phyloP scores from a whole-genome alignment of 2,797 vertebrate genomes.

The Phalanger gymnotis region DNA sequence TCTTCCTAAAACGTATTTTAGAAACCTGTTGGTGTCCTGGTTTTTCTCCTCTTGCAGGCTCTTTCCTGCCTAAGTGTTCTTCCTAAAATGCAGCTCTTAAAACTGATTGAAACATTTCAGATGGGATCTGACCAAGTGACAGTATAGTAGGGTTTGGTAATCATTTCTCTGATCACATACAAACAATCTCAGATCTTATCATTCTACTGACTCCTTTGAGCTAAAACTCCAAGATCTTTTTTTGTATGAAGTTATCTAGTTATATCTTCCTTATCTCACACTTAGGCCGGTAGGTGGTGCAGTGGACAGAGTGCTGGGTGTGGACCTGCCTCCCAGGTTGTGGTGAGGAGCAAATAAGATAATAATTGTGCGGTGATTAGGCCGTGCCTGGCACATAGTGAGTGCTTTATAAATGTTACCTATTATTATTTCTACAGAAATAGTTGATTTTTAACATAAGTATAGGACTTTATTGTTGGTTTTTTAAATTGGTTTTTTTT shows the following conservation, averaged over 20 bases:
- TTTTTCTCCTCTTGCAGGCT: background rate
- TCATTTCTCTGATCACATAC: background rate
- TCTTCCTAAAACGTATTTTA: background rate
- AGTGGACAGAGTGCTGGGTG: background rate
- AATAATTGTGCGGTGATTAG: background rate
- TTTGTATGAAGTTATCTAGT: background rate
- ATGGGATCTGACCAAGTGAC: background rate
- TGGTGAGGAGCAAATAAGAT: background rate
- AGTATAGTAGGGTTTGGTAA: background rate
- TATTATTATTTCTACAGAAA: background rate
- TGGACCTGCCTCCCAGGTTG: background rate
- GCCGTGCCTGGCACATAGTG: background rate
- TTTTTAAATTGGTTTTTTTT: too few species aligned
- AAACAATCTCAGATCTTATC: background rate
- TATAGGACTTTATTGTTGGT: background rate
- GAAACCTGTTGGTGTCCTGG: background rate
- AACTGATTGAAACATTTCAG: background rate
- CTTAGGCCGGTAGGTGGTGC: background rate
- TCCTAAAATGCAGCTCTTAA: background rate
- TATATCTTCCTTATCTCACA: background rate
- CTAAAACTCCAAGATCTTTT: background rate
- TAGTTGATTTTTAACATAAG: background rate
- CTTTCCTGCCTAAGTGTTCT: background rate
- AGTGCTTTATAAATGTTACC: background rate
- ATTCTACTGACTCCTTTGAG: background rate